Evolutionary conservation across 2,797 vertebrate genomes (phyloP), one percentile per base, ranked within the genome.

Genomic region (Eulemur rubriventer): DNA sequence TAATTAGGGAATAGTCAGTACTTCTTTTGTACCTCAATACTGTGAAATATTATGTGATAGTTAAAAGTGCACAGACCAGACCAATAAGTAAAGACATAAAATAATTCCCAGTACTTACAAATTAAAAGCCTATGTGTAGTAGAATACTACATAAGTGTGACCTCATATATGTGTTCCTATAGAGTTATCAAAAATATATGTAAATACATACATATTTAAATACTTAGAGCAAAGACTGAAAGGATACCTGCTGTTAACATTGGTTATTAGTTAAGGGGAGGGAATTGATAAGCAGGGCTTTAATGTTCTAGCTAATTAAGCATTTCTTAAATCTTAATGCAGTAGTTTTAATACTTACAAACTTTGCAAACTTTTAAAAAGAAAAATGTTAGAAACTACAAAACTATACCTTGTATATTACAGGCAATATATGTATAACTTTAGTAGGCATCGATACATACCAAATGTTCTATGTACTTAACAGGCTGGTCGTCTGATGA

Each of bases 401-500:
- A 48, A 75, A 93, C 50, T 52, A 35, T 20, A 59, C 22, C 38
- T 65, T 52, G 24, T 94, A 4, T 89, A 11, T 43, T 93, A 73
- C 1, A 92, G 20, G 7, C 52, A 63, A 1, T 28, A 9, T 92
- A 50, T 2, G 17, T 91, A 1, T 67, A 52, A 81, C 24, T 92
- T 61, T n/a, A 46, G 0, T 85, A 9, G 82, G 4, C 63, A 65
- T 95, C 1, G 8, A 0, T 93, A 95, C 7, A 41, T 93, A 86
- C 8, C 7, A 33, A 24, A 46, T 93, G 35, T 94, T 96, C 95
- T 13, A 95, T 97, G 87, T 98, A 69, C 94, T 97, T 96, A 83
- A 78, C 67, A 99, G 99, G 99, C 99, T 96, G 99, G 99, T 63
- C 99, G 99, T 97, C 97, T 99, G 97, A 97, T 99, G 98, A 99